A percentile compares a stretch with the other conserved stretches of the same genome.
Evolutionary conservation across 2,888 invertebrate species (phyloP).

Genomic region (Amitus sp.): DNA sequence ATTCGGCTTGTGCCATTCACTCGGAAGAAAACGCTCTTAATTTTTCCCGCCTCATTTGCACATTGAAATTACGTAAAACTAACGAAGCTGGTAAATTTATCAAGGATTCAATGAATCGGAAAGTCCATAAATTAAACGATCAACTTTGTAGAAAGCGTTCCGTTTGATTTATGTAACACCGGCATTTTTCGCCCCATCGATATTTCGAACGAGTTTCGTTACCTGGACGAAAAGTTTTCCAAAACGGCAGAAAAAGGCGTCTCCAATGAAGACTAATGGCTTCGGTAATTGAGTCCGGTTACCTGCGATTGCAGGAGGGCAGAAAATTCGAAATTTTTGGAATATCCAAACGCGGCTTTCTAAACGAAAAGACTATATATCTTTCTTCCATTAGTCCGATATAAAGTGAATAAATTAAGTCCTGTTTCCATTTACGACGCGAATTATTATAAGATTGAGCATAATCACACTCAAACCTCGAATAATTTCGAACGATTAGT

Average conservation of each 20-base stretch:
- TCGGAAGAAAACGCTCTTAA: not conserved
- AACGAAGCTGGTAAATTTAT: not conserved
- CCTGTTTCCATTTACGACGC: slow-evolving; percentile 11
- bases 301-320: too few species aligned
- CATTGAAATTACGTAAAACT: not conserved
- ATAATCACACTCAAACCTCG: too few species aligned
- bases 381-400: slow-evolving; percentile 15
- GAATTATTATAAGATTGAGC: slow-evolving; percentile 21
- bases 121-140: not conserved
- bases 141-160: slow-evolving; percentile 2
- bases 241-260: too few species aligned
- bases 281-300: too few species aligned
- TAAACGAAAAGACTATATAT: slow-evolving; percentile 25
- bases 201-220: not conserved
- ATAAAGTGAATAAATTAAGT: slow-evolving; percentile 17
- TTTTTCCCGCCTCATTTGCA: not conserved
- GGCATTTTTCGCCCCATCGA: not conserved
- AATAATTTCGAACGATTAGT: too few species aligned
- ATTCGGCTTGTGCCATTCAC: not conserved
- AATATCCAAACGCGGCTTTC: slow-evolving; percentile 22
- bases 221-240: not conserved
- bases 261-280: too few species aligned
- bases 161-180: not conserved
- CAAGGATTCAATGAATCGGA: not conserved
- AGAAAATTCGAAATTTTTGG: too few species aligned